phyloP scores from a whole-genome alignment of 1,140 invertebrate species.

The Teleopsis dalmanni region DNA sequence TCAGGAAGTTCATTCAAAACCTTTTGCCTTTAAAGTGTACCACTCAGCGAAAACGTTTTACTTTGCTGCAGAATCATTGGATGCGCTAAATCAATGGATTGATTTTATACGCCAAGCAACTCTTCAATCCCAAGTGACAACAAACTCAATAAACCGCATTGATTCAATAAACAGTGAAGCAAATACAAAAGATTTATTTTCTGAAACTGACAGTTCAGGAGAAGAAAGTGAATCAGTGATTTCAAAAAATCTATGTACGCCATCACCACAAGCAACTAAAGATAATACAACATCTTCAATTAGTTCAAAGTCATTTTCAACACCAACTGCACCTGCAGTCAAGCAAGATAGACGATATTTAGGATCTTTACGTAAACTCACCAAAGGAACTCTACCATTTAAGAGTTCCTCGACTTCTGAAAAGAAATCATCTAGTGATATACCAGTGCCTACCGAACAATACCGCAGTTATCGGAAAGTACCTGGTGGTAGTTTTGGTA shows the following conservation, averaged over 20 bases:
- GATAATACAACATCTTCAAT: slow-evolving; percentile 12
- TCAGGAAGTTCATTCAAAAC: slow-evolving; percentile 68
- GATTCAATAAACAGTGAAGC: background rate
- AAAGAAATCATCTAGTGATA: slow-evolving; percentile 49
- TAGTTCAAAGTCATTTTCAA: slow-evolving; percentile 11
- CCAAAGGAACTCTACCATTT: slow-evolving; percentile 38
- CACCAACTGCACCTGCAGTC: slow-evolving; percentile 15
- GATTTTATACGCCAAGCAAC: slow-evolving; percentile 64
- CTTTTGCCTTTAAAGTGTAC: slow-evolving; percentile 83
- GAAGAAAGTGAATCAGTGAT: slow-evolving; percentile 45
- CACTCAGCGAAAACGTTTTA: slow-evolving; percentile 82
- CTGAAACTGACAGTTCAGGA: slow-evolving; percentile 73
- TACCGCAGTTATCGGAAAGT: slow-evolving; percentile 66
- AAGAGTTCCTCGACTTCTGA: slow-evolving; percentile 39
- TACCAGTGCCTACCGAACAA: slow-evolving; percentile 68
- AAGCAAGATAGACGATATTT: slow-evolving; percentile 42
- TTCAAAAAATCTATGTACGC: slow-evolving; percentile 35
- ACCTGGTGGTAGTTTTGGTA: slow-evolving; percentile 39
- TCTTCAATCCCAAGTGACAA: slow-evolving; percentile 33
- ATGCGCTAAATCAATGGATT: slow-evolving; percentile 65
- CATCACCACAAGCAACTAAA: slow-evolving; percentile 29
- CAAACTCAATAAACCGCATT: background rate
- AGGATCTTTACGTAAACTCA: slow-evolving; percentile 61
- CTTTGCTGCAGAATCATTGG: slow-evolving; percentile 75
- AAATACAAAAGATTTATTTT: slow-evolving; percentile 56